phyloP scores from a whole-genome alignment of 2,797 vertebrate species.

The Cheirogaleus major region DNA sequence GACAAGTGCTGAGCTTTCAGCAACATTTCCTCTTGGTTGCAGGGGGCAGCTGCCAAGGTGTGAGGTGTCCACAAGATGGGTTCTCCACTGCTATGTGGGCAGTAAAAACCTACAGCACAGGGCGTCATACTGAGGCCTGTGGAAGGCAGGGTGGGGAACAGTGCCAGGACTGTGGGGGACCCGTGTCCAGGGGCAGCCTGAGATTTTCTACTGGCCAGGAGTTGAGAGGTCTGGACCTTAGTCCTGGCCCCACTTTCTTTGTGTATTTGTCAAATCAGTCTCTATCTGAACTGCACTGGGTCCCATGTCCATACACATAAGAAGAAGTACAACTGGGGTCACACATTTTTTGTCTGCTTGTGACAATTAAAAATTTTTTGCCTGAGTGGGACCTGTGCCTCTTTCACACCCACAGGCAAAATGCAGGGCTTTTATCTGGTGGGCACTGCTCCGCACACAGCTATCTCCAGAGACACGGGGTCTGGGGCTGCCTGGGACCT shows the following conservation, averaged over 20 bases:
- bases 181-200: not conserved
- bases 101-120: conserved; percentile 90
- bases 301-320: not conserved
- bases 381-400: not conserved
- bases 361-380: not conserved
- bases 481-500: conserved; percentile 73
- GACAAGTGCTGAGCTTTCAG: too few relatives aligned
- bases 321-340: not conserved
- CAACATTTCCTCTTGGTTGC: conserved; percentile 78
- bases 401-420: not conserved
- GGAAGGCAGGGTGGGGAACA: not conserved
- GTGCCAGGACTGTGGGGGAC: not conserved
- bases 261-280: not conserved
- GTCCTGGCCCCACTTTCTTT: not conserved
- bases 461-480: conserved; percentile 88
- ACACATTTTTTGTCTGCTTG: not conserved
- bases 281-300: not conserved
- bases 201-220: not conserved
- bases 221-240: not conserved
- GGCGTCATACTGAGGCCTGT: not conserved
- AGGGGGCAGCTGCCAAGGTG: conserved; percentile 86
- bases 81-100: conserved; percentile 88
- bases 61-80: conserved; percentile 89
- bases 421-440: conserved; percentile 85
- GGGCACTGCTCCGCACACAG: conserved; percentile 91